Evolutionary conservation across 2,797 vertebrate species (phyloP), one percentile per base, ranked within the genome.

Genomic region (Prionace glauca): DNA sequence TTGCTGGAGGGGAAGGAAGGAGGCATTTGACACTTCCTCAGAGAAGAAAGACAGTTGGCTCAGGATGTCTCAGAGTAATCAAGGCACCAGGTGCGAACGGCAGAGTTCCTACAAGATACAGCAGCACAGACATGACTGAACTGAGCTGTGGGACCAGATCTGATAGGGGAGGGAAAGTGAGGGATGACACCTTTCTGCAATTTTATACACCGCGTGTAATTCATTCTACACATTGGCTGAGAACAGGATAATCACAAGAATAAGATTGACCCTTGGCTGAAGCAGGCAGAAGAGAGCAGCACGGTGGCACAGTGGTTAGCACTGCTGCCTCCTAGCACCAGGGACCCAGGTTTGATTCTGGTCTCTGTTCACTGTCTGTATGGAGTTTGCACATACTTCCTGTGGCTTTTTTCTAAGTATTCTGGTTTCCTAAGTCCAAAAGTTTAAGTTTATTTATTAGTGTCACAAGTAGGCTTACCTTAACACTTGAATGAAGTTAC

Each of bases 1-100:
- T 94, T 41, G 92, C 92, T 94, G 67, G n/a, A 94, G 93, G 71
- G 69, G 20, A 41, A 71, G 71, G 22, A 94, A 94, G 36, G 45
- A 11, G 8, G 24, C 14, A 26, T 71, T 56, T 74, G 24, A 94
- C 26, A 41, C 41, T 94, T 45, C 93, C 72, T 94, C 74, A 74
- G 12, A 74, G 41, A 45, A 72, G 93, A 94, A 56, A 56, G 29
- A 50, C 72, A 94, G 45, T 94, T 94, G 69, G 93, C 67, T 94
- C 41, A 16, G 26, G 41, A 74, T 94, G 71, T 22, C 56, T 74
- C 93, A 74, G 56, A 91, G 24, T 74, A 72, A 94, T 94, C 93
- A 94, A 94, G 36, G 36, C 41, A 72, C 36, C 93, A 72, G 41
- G 71, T 94, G 65, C 71, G 45, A 72, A 29, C 24, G 24, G 69